These are phyloP conservation scores for Cheilosia pagana DNA, from an alignment of 2,888 invertebrate genomes.

Conservation along the genomic window DNA sequence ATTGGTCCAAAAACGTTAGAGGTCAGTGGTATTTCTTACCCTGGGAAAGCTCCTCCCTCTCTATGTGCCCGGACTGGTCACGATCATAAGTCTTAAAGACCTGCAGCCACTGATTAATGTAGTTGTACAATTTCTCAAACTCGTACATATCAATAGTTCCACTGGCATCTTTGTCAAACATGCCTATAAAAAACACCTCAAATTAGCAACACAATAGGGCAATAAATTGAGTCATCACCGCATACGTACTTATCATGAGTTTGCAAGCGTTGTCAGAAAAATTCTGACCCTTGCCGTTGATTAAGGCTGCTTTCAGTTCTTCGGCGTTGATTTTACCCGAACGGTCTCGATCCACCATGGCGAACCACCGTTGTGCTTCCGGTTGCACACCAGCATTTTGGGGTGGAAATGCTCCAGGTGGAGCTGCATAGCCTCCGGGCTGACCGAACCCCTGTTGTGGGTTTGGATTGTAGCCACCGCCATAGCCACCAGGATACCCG, in stretches of 20 bases:
- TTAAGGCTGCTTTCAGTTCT: slow-evolving; percentile 91
- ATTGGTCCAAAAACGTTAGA: neutral
- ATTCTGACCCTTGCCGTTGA: slow-evolving; percentile 92
- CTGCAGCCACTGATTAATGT: slow-evolving; percentile 94
- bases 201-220: slow-evolving; percentile 33
- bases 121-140: slow-evolving; percentile 93
- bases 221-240: slow-evolving; percentile 63
- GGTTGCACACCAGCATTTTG: slow-evolving; percentile 87
- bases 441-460: slow-evolving; percentile 72
- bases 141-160: slow-evolving; percentile 93
- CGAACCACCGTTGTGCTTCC: slow-evolving; percentile 93
- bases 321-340: slow-evolving; percentile 91
- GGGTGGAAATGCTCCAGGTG: slow-evolving; percentile 81
- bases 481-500: slow-evolving; percentile 71
- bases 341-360: slow-evolving; percentile 91
- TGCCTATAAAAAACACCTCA: slow-evolving; percentile 85
- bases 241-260: slow-evolving; percentile 88
- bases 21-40: slow-evolving; percentile 84
- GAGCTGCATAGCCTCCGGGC: slow-evolving; percentile 79
- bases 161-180: slow-evolving; percentile 93
- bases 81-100: slow-evolving; percentile 93
- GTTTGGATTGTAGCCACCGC: slow-evolving; percentile 79
- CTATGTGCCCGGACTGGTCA: slow-evolving; percentile 94
- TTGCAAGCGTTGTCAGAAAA: slow-evolving; percentile 91
- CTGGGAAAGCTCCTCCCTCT: slow-evolving; percentile 90